phyloP scores from a whole-genome alignment of 2,113 vertebrate species.

The Festucalex cinctus region DNA sequence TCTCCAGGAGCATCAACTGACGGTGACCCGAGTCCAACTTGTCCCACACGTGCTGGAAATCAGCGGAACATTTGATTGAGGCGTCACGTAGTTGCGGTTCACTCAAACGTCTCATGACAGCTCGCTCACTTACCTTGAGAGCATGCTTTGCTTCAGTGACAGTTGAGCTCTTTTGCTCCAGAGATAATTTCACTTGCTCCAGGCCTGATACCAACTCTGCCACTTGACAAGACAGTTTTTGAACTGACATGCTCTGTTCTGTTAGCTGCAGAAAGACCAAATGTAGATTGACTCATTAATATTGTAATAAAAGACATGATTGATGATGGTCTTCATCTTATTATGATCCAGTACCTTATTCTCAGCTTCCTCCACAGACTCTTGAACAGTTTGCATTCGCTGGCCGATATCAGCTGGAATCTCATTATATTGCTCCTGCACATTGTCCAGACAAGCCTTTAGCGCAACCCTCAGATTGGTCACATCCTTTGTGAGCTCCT shows the following conservation, averaged over 20 bases:
- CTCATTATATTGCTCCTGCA: slow-evolving; percentile 67
- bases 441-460: slow-evolving; percentile 69
- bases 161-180: slow-evolving; percentile 79
- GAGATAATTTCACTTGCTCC: slow-evolving; percentile 72
- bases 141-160: slow-evolving; percentile 77
- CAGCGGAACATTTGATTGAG: not conserved
- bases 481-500: slow-evolving; percentile 77
- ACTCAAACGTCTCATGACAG: not conserved
- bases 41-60: slow-evolving; percentile 83
- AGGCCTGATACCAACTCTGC: slow-evolving; percentile 74
- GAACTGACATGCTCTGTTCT: slow-evolving; percentile 66
- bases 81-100: not conserved
- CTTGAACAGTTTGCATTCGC: slow-evolving; percentile 71
- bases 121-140: slow-evolving; percentile 78
- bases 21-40: slow-evolving; percentile 87
- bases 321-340: not conserved
- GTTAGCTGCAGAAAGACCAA: slow-evolving; percentile 64
- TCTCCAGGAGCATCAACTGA: slow-evolving; percentile 83
- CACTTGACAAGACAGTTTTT: slow-evolving; percentile 71
- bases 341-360: slow-evolving; percentile 74
- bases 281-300: slow-evolving; percentile 10
- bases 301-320: not conserved
- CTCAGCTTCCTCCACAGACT: slow-evolving; percentile 73
- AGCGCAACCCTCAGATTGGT: slow-evolving; percentile 70
- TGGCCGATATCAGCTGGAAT: slow-evolving; percentile 77